These are phyloP conservation scores for Dendrophyllia cribrosa DNA, from an alignment of 64 coral and sea anemone genomes.

Conservation along the genomic window DNA sequence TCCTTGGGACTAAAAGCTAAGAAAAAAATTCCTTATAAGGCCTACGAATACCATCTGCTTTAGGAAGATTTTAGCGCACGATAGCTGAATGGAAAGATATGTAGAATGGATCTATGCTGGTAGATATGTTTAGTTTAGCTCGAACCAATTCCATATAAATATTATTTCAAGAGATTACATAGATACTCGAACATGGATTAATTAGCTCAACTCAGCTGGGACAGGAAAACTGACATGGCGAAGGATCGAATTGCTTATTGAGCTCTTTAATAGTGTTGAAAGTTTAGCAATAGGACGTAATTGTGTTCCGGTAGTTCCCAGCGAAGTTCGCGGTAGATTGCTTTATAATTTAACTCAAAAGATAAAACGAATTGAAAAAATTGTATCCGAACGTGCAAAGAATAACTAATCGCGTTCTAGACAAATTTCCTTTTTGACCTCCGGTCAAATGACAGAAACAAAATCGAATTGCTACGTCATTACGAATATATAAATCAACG, in stretches of 20 bases:
- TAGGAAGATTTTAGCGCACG: background rate
- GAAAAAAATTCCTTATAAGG: background rate
- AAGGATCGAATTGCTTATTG: background rate
- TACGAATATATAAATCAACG: background rate
- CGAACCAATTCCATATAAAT: constrained; percentile 13
- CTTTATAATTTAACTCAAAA: background rate
- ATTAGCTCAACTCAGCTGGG: constrained; percentile 6
- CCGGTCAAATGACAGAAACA: background rate
- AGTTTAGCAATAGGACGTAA: background rate
- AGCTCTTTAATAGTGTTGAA: background rate
- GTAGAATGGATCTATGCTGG: background rate
- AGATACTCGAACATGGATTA: constrained; percentile 49
- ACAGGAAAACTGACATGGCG: background rate
- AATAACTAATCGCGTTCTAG: constrained; percentile 26
- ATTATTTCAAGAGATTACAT: constrained; percentile 52
- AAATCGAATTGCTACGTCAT: background rate
- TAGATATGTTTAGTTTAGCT: constrained; percentile 35
- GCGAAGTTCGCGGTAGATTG: background rate
- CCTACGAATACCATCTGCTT: background rate
- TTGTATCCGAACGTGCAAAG: constrained; percentile 17
- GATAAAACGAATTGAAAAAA: background rate
- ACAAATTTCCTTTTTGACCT: constrained; percentile 27
- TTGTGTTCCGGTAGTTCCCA: background rate
- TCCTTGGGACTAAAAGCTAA: background rate
- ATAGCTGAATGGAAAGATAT: too few species aligned